Evolutionary conservation across 1,140 invertebrate genomes (phyloP).

Genomic region (Cydia splendana): DNA sequence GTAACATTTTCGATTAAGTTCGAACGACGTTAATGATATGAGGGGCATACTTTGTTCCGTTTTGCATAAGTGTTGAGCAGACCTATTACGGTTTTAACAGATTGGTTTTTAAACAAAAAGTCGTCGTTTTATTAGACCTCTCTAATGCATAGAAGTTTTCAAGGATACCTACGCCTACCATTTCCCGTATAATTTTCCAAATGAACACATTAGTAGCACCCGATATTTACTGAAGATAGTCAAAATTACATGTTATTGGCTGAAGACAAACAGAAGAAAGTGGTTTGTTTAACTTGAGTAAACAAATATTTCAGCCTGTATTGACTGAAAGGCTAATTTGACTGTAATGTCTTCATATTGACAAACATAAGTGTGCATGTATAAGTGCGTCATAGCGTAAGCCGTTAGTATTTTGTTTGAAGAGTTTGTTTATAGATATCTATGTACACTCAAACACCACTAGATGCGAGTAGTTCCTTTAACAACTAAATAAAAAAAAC

Average conservation of each 20-base stretch:
- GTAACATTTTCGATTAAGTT: constrained; percentile 40
- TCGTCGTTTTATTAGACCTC: background rate
- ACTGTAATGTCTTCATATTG: constrained; percentile 9
- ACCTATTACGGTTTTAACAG: constrained; percentile 40
- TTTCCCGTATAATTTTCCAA: constrained; percentile 20
- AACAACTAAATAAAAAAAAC: background rate
- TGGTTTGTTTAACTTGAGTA: background rate
- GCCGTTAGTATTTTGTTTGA: background rate
- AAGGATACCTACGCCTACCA: background rate
- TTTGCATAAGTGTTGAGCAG: constrained; percentile 55
- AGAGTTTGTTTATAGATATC: background rate
- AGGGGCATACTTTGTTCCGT: constrained; percentile 65
- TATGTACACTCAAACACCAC: background rate
- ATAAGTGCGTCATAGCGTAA: background rate
- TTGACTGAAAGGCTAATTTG: constrained; percentile 8
- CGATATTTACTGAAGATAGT: constrained; percentile 21
- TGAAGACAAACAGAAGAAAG: background rate
- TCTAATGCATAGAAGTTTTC: constrained; percentile 16
- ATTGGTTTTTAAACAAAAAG: constrained; percentile 24
- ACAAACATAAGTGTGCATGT: background rate
- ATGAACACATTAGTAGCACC: constrained; percentile 15
- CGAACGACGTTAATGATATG: constrained; percentile 66
- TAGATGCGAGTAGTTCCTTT: background rate
- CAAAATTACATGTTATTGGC: constrained; percentile 28
- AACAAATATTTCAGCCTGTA: constrained; percentile 3